Conservation (phyloP, 2,888 invertebrate genomes). For the Dasysyrphus albostriatus region DNA sequence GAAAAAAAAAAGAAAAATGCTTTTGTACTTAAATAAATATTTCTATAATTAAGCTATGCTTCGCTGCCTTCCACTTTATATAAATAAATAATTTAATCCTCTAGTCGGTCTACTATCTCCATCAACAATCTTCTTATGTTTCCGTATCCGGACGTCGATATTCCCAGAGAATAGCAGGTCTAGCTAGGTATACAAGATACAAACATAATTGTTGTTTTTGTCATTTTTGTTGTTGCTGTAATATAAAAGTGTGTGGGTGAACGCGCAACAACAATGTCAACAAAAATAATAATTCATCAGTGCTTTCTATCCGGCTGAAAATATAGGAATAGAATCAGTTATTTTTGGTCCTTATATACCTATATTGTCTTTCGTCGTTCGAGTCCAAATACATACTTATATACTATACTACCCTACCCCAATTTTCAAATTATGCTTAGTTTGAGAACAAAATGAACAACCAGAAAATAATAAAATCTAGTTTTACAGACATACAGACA, state of each 20-base stretch:
- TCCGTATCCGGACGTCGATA: conserved; percentile 38
- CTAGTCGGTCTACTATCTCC: conserved; percentile 22
- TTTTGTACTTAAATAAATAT: conserved; percentile 38
- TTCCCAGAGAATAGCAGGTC: not conserved
- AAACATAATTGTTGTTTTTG: conserved; percentile 10
- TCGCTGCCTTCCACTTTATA: conserved; percentile 13
- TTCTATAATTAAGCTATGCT: conserved; percentile 37
- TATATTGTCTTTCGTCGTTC: too few species aligned
- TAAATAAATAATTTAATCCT: conserved; percentile 38
- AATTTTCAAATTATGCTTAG: conserved; percentile 10
- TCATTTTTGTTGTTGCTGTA: not conserved
- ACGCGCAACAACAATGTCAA: not conserved
- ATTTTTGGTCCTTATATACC: conserved; percentile 6
- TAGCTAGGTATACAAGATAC: too few species aligned
- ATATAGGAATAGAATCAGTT: conserved; percentile 9
- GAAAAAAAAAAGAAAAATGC: not conserved
- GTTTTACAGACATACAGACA: conserved; percentile 35
- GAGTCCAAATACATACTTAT: too few species aligned
- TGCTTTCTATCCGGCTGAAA: conserved; percentile 43
- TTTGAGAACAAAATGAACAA: conserved; percentile 48
- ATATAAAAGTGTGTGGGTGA: not conserved
- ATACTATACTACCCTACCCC: too few species aligned
- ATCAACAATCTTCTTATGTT: conserved; percentile 33
- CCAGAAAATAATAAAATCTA: conserved; percentile 54
- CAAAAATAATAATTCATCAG: conserved; percentile 41